phyloP scores from a whole-genome alignment of 1,140 invertebrate genomes.

The Rhagoletis pomonella region DNA sequence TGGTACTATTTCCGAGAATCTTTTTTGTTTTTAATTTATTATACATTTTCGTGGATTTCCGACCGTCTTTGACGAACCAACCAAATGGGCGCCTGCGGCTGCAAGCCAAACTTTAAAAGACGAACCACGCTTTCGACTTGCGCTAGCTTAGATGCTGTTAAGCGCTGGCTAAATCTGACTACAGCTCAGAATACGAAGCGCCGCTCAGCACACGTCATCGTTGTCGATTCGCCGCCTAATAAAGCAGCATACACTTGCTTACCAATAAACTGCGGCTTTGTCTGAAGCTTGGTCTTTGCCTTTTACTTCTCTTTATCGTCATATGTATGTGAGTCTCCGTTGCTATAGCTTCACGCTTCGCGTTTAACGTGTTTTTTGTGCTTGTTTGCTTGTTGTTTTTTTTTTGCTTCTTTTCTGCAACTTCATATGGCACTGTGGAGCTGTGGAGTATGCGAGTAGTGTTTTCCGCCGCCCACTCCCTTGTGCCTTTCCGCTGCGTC shows the following conservation, averaged over 20 bases:
- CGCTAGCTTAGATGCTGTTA: neutral
- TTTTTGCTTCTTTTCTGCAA: neutral
- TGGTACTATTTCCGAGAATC: neutral
- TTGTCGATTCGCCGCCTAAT: neutral
- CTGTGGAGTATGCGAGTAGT: neutral
- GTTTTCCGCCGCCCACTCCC: neutral
- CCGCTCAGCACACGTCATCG: neutral
- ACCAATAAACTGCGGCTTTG: neutral
- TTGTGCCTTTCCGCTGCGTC: neutral
- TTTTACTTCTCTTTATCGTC: neutral
- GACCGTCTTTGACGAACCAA: neutral
- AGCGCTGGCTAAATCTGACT: neutral
- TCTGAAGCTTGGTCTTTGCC: neutral
- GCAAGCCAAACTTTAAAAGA: too few relatives aligned
- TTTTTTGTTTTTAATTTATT: neutral
- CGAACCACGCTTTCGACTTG: neutral
- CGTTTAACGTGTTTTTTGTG: neutral
- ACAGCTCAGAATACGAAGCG: slow-evolving; percentile 12
- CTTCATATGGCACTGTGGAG: slow-evolving; percentile 10
- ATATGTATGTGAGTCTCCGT: neutral
- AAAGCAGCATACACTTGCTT: slow-evolving; percentile 11
- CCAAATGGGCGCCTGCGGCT: neutral
- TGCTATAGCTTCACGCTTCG: neutral
- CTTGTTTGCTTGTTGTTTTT: neutral
- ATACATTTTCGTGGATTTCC: neutral